phyloP scores from a whole-genome alignment of 2,113 vertebrate species.

The Channa argus region DNA sequence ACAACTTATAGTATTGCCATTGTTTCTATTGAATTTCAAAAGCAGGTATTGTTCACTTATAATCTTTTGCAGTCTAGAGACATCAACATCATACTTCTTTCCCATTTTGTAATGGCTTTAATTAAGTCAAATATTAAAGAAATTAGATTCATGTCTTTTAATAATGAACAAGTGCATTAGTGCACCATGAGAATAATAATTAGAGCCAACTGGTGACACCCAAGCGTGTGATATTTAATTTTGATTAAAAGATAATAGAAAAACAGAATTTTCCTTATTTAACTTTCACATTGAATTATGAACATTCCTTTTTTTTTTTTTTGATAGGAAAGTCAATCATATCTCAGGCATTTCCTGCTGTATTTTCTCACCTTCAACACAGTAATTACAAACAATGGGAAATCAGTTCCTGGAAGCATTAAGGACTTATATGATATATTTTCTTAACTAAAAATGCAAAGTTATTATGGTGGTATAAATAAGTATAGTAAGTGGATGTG shows the following conservation, averaged over 20 bases:
- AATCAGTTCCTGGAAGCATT: too few species aligned
- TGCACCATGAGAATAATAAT: constrained; percentile 31
- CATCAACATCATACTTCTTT: constrained; percentile 19
- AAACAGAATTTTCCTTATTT: constrained; percentile 1
- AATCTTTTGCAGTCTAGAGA: constrained; percentile 21
- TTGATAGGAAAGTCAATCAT: constrained; percentile 5
- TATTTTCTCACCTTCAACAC: too few species aligned
- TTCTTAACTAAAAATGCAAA: too few species aligned
- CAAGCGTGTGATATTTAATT: constrained; percentile 36
- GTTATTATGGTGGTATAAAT: too few species aligned
- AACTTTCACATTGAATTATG: constrained; percentile 19
- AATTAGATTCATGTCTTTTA: constrained; percentile 54
- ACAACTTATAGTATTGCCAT: background rate
- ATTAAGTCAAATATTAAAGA: constrained; percentile 45
- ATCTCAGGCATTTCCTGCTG: background rate
- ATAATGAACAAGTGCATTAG: constrained; percentile 53
- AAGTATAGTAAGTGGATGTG: too few species aligned
- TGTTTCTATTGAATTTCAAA: constrained; percentile 6
- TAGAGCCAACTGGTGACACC: constrained; percentile 25
- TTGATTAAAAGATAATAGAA: constrained; percentile 44
- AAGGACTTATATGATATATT: too few species aligned
- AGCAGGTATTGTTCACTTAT: constrained; percentile 10
- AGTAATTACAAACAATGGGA: too few species aligned
- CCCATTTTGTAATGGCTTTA: constrained; percentile 15
- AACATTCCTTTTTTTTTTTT: background rate